These are phyloP conservation scores for Agrypnus murinus DNA, from an alignment of 2,888 invertebrate species.

Conservation along the genomic window DNA sequence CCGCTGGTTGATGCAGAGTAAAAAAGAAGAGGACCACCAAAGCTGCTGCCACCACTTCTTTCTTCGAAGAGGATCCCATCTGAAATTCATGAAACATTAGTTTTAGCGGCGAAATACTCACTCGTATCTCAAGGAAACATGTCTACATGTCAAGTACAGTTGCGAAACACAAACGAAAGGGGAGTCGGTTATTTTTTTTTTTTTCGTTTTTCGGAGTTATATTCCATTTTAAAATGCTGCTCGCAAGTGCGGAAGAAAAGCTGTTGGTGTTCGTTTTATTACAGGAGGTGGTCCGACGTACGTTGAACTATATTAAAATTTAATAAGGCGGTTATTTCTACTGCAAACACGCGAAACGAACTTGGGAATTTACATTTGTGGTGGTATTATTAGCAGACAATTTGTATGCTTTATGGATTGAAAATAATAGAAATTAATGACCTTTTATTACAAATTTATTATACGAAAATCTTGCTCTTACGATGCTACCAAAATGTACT, in stretches of 20 bases:
- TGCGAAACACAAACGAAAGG: conserved; percentile 40
- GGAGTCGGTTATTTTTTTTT: conserved; percentile 1
- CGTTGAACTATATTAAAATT: conserved; percentile 31
- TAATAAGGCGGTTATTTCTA: conserved; percentile 20
- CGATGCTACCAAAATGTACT: too few relatives aligned
- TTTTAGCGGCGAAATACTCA: conserved; percentile 29
- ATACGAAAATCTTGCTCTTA: too few relatives aligned
- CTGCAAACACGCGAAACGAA: conserved; percentile 16
- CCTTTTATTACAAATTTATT: conserved; percentile 2
- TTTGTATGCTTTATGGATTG: conserved; percentile 13
- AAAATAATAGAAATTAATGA: conserved; percentile 12
- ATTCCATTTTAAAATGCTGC: conserved; percentile 22
- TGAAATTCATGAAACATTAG: conserved; percentile 51
- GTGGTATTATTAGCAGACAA: conserved; percentile 11
- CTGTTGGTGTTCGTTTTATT: neutral
- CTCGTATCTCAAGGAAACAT: conserved; percentile 35
- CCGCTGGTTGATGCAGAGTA: conserved; percentile 30
- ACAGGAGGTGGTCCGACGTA: neutral
- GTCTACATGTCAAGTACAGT: conserved; percentile 42
- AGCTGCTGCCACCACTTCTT: conserved; percentile 30
- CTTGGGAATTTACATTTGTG: conserved; percentile 2
- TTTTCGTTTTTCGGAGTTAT: conserved; percentile 11
- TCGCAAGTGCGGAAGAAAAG: conserved; percentile 8
- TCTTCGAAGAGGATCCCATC: conserved; percentile 46
- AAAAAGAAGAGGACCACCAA: conserved; percentile 40